Base-by-base conservation (phyloP, 2,797 vertebrate species). In the Etheostoma nigrum region DNA sequence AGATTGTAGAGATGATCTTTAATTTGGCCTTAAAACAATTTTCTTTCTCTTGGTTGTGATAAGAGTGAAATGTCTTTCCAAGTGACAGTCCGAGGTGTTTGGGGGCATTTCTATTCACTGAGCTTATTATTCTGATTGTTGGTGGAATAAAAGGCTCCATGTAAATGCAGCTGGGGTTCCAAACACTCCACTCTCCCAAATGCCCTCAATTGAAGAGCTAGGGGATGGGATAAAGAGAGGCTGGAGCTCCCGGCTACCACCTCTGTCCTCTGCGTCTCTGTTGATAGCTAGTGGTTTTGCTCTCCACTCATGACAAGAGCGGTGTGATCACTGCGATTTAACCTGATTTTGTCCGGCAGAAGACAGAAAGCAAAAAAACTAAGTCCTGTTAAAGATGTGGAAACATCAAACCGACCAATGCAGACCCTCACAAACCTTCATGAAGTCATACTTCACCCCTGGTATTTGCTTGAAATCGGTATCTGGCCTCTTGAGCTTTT, bases 261-360 rank as follows among this genome's bases (percentile, higher is more conserved):
- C 81, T 76, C 49, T 60, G 66, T 85, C 67, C 51, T 76, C 44
- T 21, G 19, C 19, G n/a, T 23, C 23, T 52, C 27, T 0, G n/a
- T 82, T 1, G 12, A 86, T 74, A 84, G 78, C 52, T 60, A 9
- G 83, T 88, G 49, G 33, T 89, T 89, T 86, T 13, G 25, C 64
- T 76, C 80, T 82, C 68, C 76, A 84, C 84, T 89, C 53, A 18
- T 77, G 61, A 79, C 69, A 65, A 87, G 77, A 74, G 66, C 16
- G 4, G 3, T 0, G 5, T 16, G 49, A 90, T 86, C 33, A 82
- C 83, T 71, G 60, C 86, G 77, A 82, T 90, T 87, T 72, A 48
- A 52, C 52, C 48, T 30, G 36, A 40, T 11, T 40, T 3, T 40
- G 36, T 40, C 36, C 5, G 2, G 49, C 30, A n/a, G 36, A 45